These are phyloP conservation scores for Atherinomorus stipes DNA, from an alignment of 2,113 vertebrate species.

Conservation along the genomic window DNA sequence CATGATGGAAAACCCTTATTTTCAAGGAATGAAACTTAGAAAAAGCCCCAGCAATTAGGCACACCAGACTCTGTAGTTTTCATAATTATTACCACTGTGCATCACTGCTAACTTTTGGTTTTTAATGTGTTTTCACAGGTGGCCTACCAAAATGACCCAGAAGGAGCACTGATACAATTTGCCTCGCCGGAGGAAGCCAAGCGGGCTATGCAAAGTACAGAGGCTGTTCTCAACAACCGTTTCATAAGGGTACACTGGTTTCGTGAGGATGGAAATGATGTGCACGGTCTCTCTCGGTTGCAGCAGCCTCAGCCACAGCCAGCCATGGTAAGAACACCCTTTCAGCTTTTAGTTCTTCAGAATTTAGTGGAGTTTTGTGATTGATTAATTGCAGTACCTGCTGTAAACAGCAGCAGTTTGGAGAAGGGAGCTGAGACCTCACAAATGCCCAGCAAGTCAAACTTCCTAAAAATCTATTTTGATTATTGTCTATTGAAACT, in stretches of 20 bases:
- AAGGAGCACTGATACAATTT: conserved; percentile 96
- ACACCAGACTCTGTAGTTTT: no score
- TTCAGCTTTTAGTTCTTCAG: neutral
- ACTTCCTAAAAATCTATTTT: no score
- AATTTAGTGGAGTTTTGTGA: no score
- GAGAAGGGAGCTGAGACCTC: no score
- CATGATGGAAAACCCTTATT: no score
- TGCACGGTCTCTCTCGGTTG: conserved; percentile 40
- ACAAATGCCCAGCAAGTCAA: no score
- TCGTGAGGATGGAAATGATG: conserved; percentile 84
- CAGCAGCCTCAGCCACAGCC: conserved; percentile 57
- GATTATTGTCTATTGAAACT: no score
- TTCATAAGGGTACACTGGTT: conserved; percentile 97
- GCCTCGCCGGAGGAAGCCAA: conserved; percentile 91
- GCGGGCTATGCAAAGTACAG: conserved; percentile 94
- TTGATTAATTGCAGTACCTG: no score
- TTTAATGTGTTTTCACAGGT: conserved; percentile 82
- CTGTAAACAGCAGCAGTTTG: no score
- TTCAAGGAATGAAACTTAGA: no score
- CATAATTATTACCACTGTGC: no score
- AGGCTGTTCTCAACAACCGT: conserved; percentile 96
- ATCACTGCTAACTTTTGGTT: neutral
- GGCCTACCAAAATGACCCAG: conserved; percentile 93
- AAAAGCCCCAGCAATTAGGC: no score
- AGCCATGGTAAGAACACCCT: conserved; percentile 42